These are phyloP conservation scores for Opisthograptis luteolata DNA, from an alignment of 2,888 invertebrate species.

Conservation along the genomic window DNA sequence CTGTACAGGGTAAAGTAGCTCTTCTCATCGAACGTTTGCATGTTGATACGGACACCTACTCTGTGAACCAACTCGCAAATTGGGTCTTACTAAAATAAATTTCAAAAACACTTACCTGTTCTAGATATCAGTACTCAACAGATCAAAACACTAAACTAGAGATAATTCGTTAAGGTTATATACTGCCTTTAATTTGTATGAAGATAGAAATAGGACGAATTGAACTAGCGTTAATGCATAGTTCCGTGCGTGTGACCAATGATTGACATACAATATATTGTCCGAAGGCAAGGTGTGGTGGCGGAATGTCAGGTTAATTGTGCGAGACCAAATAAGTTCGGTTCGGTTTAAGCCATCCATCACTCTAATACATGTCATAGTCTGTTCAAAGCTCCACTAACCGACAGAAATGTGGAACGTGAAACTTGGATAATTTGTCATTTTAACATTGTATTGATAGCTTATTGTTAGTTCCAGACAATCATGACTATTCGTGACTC, in stretches of 20 bases:
- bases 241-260: constrained; percentile 61
- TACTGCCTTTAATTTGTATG: not conserved
- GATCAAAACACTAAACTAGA: constrained; percentile 1
- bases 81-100: constrained; percentile 5
- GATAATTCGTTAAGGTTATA: not conserved
- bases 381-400: constrained; percentile 66
- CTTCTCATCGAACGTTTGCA: not conserved
- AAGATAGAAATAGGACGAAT: constrained; percentile 28
- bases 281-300: constrained; percentile 73
- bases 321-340: constrained; percentile 66
- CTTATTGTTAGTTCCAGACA: constrained; percentile 18
- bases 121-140: constrained; percentile 5
- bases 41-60: constrained; percentile 3
- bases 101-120: not conserved
- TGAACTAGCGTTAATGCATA: constrained; percentile 51
- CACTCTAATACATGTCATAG: constrained; percentile 61
- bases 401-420: constrained; percentile 63
- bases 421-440: constrained; percentile 64
- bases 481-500: constrained; percentile 2
- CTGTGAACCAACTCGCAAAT: constrained; percentile 3
- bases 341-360: constrained; percentile 65
- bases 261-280: constrained; percentile 78
- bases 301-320: constrained; percentile 69
- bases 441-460: constrained; percentile 42
- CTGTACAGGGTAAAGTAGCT: not conserved